Percentiles rank a stretch among this genome's conserved stretches.
phyloP scores from a whole-genome alignment of 2,797 vertebrate genomes.

The Eulemur albifrons region DNA sequence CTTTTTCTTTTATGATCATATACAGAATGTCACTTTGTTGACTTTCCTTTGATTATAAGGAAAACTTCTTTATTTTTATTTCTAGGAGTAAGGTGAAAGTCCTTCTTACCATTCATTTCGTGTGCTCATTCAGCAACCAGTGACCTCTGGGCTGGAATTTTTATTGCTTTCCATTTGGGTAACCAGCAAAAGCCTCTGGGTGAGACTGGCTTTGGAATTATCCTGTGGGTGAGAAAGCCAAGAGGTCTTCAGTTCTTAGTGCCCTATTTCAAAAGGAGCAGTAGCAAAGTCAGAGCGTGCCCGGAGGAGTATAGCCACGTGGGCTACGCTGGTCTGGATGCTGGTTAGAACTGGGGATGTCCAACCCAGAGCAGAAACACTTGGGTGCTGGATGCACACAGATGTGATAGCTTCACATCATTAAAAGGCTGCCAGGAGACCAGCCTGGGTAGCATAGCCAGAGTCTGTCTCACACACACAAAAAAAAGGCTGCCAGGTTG shows the following conservation, averaged over 20 bases:
- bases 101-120: background rate
- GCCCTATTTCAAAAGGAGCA: background rate
- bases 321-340: background rate
- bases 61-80: background rate
- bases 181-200: background rate
- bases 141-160: background rate
- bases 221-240: background rate
- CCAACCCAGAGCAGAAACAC: background rate
- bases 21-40: background rate
- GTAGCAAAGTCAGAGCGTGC: background rate
- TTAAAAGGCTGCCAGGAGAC: too few species aligned
- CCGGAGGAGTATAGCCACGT: too few species aligned
- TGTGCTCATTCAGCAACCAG: background rate
- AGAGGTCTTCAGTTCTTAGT: background rate
- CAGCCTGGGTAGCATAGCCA: too few species aligned
- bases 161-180: background rate
- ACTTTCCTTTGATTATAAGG: background rate
- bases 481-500: background rate
- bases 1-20: background rate
- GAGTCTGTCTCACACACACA: background rate
- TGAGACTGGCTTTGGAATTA: background rate
- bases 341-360: background rate
- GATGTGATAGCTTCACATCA: rapidly evolving
- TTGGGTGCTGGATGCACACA: rapidly evolving
- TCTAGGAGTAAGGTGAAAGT: background rate